Evolutionary conservation across 1,140 invertebrate species (phyloP), one percentile per base, ranked within the genome.

Genomic region (Harlomillsia oculata): DNA sequence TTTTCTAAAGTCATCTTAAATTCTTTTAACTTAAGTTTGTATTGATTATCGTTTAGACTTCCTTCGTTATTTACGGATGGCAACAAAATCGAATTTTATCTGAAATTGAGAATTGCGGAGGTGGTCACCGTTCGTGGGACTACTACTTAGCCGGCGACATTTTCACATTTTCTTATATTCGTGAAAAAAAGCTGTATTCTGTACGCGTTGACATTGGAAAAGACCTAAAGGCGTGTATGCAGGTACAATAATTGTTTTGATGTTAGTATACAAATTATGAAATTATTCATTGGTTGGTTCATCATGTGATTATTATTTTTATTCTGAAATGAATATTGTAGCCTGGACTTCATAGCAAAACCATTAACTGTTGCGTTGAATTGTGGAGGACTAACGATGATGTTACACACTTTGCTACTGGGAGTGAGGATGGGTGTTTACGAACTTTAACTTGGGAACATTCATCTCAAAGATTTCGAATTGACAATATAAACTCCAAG

Each of bases 121-220:
- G 45, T 13, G 45, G 45, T 13, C 45, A 48, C 25, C 45, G 45
- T 20, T 48, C 45, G 11, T 48, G 45, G 45, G 45, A 48, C n/a
- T 23, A 32, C 3, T 32, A 32, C 4, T 48, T 48, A 5, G 3
- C 14, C 5, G 36, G n/a, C 34, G 44, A 26, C 30, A 13, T 32
- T 13, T 30, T 32, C 8, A 21, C 23, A 20, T 48, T 48, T 48
- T 48, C 45, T 4, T 48, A 48, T 20, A 32, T 48, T 16, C 45
- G 45, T 8, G 45, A 48, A 32, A 48, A 48, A 48, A 23, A 32
- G 23, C 28, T 48, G 2, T 48, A 20, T 20, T 48, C 20, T 14
- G 2, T 32, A n/a, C n/a, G n/a, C n/a, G n/a, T n/a, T n/a, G n/a
- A n/a, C n/a, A n/a, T n/a, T n/a, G n/a, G n/a, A n/a, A n/a, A n/a